These are phyloP conservation scores for Epinotia nisella DNA, from an alignment of 2,888 invertebrate genomes.

Conservation along the genomic window DNA sequence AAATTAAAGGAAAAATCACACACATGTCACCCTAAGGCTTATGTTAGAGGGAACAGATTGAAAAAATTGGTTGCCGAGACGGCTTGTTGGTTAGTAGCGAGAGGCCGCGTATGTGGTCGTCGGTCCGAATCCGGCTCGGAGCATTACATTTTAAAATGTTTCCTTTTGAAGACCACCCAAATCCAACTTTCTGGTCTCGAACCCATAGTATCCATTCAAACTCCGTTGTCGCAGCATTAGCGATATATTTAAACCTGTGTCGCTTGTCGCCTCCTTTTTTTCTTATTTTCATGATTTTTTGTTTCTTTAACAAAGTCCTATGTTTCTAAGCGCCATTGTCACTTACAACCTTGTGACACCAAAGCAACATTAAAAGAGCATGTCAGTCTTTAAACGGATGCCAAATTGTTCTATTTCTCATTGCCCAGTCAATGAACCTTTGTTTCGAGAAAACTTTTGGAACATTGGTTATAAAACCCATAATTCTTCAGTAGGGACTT, in stretches of 20 bases:
- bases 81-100: no score
- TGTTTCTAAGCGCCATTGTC: not conserved
- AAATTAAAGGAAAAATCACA: no score
- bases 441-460: constrained; percentile 24
- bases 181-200: not conserved
- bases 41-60: no score
- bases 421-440: constrained; percentile 44
- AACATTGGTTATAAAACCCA: constrained; percentile 23
- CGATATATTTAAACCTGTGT: constrained; percentile 37
- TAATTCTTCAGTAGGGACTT: constrained; percentile 31
- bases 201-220: not conserved
- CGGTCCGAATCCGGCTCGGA: no score
- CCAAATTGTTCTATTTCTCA: constrained; percentile 47
- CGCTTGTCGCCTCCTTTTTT: constrained; percentile 26
- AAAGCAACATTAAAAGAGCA: constrained; percentile 45
- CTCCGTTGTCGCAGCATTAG: constrained; percentile 18
- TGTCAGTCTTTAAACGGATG: constrained; percentile 45
- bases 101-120: no score
- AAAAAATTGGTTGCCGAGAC: no score
- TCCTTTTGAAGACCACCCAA: constrained; percentile 33
- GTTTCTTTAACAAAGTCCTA: not conserved
- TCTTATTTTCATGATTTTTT: not conserved
- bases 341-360: constrained; percentile 44
- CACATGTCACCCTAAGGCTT: no score
- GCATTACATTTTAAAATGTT: no score